These are phyloP conservation scores for Callipepla californica DNA, from an alignment of 2,113 vertebrate species.

Conservation along the genomic window DNA sequence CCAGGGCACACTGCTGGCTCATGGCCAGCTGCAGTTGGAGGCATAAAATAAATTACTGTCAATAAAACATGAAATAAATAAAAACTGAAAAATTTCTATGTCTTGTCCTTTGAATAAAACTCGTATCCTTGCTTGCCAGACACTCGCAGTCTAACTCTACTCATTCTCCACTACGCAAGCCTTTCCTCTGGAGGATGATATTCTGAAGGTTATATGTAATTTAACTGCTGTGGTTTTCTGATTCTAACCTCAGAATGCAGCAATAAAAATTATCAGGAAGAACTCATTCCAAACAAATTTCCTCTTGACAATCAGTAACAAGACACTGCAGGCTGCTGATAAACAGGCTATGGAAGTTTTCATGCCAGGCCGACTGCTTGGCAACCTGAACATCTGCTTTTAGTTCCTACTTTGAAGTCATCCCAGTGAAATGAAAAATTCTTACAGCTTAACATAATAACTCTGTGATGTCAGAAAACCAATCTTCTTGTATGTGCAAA, in stretches of 20 bases:
- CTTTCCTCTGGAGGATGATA: background rate
- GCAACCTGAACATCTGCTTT: slow-evolving; percentile 70
- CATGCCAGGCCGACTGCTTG: background rate
- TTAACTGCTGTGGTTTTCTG: background rate
- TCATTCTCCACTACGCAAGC: background rate
- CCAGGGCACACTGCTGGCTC: too few relatives aligned
- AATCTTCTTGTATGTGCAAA: background rate
- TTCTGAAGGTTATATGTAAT: background rate
- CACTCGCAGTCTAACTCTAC: background rate
- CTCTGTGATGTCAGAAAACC: slow-evolving; percentile 30
- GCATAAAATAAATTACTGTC: background rate
- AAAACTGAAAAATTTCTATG: background rate
- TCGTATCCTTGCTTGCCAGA: background rate
- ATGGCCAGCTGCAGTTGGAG: background rate
- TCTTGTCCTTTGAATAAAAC: slow-evolving; percentile 9
- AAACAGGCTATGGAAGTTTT: slow-evolving; percentile 33
- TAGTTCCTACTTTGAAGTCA: slow-evolving; percentile 67
- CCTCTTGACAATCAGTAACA: slow-evolving; percentile 46
- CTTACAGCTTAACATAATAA: slow-evolving; percentile 7
- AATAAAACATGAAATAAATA: background rate
- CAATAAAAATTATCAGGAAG: slow-evolving; percentile 66
- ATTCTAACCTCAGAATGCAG: slow-evolving; percentile 23
- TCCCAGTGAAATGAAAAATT: slow-evolving; percentile 50
- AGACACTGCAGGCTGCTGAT: slow-evolving; percentile 38
- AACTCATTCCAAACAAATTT: slow-evolving; percentile 41